These are phyloP conservation scores for Caranx melampygus DNA, from an alignment of 2,113 vertebrate genomes.

Conservation along the genomic window DNA sequence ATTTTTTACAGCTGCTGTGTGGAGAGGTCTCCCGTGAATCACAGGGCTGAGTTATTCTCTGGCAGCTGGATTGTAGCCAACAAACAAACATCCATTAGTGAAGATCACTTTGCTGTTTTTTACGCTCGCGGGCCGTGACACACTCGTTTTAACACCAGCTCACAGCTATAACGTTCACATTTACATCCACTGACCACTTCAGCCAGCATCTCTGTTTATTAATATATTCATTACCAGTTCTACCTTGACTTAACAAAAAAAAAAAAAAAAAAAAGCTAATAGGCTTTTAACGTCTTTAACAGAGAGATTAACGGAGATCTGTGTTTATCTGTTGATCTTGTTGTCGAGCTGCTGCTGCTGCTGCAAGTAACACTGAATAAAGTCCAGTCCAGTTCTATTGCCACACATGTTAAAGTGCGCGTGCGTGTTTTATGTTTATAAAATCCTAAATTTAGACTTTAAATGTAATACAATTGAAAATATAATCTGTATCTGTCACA, in stretches of 20 bases:
- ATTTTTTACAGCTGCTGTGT: neutral
- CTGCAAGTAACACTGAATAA: neutral
- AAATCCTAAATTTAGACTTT: neutral
- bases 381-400: neutral
- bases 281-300: neutral
- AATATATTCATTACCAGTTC: neutral
- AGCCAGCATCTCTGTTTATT: neutral
- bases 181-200: neutral
- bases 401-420: neutral
- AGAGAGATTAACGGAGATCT: no score
- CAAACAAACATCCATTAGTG: constrained; percentile 30
- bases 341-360: neutral
- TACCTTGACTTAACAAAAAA: neutral
- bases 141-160: constrained; percentile 22
- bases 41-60: neutral
- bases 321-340: neutral
- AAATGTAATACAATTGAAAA: neutral
- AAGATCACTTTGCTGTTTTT: constrained; percentile 34
- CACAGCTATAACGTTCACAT: neutral
- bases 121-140: constrained; percentile 38
- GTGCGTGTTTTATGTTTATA: neutral
- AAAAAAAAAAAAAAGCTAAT: no score
- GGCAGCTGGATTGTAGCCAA: constrained; percentile 39
- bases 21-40: neutral
- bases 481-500: neutral